Evolutionary conservation across 2,888 invertebrate genomes (phyloP), one percentile per base, ranked within the genome.

Genomic region (Patella depressa): DNA sequence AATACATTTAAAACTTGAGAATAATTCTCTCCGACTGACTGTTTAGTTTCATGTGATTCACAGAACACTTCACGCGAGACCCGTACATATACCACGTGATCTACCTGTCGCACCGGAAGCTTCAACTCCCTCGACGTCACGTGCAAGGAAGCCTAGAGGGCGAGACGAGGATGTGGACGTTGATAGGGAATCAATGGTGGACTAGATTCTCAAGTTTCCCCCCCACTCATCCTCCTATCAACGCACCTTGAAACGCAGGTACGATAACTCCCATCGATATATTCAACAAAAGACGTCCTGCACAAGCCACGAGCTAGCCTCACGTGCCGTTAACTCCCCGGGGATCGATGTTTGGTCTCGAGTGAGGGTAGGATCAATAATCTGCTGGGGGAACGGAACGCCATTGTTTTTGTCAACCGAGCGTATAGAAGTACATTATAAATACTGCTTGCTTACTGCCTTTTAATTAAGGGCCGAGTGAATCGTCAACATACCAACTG

Each of bases 101-200:
- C 45, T 55, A 55, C 45, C 55, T 73, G 54, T 29, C 65, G 7
- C n/a, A 73, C 53, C 73, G 73, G 73, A 73, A 73, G 73, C 53
- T 7, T 53, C 53, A 24, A 24, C 24, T 34, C 53, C 19, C 24
- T 53, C 53, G 24, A 17, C 14, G 24, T 53, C 73, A 73, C 73
- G 73, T 73, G 73, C 53, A 24, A 17, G 73, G 54, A 73, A 73
- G 34, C 55, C 53, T 73, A 45, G 45, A 34, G 45, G 45, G 45
- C 9, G 45, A 45, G 45, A 45, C 45, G 9, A 45, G 45, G 45
- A 45, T 45, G 45, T 5, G 24, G 24, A 24, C 65, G 65, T 65
- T 65, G 65, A 65, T 14, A 65, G 65, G 24, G 65, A 65, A 24
- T 65, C 24, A 65, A 65, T 65, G 65, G 24, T 65, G 19, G 24